phyloP scores from a whole-genome alignment of 2,888 invertebrate genomes.

The Melinaea marsaeus region DNA sequence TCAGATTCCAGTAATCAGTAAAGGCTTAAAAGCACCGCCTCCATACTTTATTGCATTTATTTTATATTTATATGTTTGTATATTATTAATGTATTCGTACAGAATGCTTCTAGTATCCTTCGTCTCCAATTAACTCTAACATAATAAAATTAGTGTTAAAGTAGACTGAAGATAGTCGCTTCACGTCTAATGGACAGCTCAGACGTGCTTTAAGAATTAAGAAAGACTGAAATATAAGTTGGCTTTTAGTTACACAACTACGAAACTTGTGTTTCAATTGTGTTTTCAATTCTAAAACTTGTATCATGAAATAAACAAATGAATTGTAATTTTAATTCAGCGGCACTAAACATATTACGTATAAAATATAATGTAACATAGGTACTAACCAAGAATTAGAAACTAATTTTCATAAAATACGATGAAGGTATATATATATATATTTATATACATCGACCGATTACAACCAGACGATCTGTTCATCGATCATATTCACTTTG shows the following conservation, averaged over 20 bases:
- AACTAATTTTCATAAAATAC: neutral
- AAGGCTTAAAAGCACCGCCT: neutral
- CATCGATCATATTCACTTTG: slow-evolving; percentile 65
- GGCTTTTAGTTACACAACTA: neutral
- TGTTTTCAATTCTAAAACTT: neutral
- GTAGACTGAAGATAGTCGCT: slow-evolving; percentile 8
- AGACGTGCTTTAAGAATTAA: slow-evolving; percentile 9
- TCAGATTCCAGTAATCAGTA: neutral
- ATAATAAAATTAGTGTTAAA: slow-evolving; percentile 12
- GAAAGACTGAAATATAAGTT: slow-evolving; percentile 3
- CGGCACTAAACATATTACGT: too few species aligned
- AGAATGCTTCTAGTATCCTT: slow-evolving; percentile 8
- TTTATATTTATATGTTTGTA: too few species aligned
- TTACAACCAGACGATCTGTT: slow-evolving; percentile 32
- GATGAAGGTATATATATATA: neutral
- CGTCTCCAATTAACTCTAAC: slow-evolving; percentile 18
- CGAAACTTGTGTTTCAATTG: neutral
- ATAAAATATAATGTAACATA: neutral
- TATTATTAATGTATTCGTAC: too few species aligned
- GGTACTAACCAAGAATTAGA: neutral
- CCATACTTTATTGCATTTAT: neutral
- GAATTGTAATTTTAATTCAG: slow-evolving; percentile 1
- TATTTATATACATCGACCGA: slow-evolving; percentile 36
- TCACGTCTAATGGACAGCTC: slow-evolving; percentile 9
- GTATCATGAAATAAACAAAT: neutral